Evolutionary conservation across 2,888 invertebrate genomes (phyloP).

Genomic region (Octodonta nipae): DNA sequence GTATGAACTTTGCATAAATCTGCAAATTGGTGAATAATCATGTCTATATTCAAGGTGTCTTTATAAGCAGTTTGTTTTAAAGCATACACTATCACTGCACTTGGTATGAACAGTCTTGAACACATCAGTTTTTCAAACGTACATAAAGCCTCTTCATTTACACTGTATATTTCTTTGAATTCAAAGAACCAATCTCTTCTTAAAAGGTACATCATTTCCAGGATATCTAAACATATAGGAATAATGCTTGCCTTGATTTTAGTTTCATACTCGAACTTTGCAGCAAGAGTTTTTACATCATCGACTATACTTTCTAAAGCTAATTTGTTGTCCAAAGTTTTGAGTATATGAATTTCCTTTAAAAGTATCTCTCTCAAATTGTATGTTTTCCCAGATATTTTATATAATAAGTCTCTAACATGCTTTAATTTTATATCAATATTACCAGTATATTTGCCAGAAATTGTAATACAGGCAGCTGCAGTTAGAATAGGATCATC

Average conservation of each 20-base stretch:
- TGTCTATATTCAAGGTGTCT: constrained; percentile 18
- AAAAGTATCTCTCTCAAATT: constrained; percentile 14
- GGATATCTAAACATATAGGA: constrained; percentile 23
- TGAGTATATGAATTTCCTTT: constrained; percentile 24
- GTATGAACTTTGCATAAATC: background rate
- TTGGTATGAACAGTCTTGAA: constrained; percentile 25
- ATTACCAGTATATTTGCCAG: constrained; percentile 25
- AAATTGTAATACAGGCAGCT: too few relatives aligned
- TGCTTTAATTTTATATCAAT: constrained; percentile 21
- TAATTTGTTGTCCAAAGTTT: constrained; percentile 20
- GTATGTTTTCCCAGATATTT: constrained; percentile 17
- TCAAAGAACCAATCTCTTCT: constrained; percentile 20
- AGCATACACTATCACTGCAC: constrained; percentile 23
- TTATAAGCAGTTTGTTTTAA: constrained; percentile 21
- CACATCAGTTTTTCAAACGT: constrained; percentile 23
- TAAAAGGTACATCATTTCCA: constrained; percentile 22
- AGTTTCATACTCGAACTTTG: constrained; percentile 22
- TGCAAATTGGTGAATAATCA: constrained; percentile 19
- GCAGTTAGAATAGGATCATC: constrained; percentile 22
- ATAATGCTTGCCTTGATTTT: constrained; percentile 20
- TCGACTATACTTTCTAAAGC: constrained; percentile 24
- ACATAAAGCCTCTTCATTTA: constrained; percentile 16
- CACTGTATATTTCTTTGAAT: constrained; percentile 22
- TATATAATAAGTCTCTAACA: constrained; percentile 19
- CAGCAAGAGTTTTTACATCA: constrained; percentile 26